These are phyloP conservation scores for Bos javanicus DNA, from an alignment of 2,113 vertebrate genomes.

Conservation along the genomic window DNA sequence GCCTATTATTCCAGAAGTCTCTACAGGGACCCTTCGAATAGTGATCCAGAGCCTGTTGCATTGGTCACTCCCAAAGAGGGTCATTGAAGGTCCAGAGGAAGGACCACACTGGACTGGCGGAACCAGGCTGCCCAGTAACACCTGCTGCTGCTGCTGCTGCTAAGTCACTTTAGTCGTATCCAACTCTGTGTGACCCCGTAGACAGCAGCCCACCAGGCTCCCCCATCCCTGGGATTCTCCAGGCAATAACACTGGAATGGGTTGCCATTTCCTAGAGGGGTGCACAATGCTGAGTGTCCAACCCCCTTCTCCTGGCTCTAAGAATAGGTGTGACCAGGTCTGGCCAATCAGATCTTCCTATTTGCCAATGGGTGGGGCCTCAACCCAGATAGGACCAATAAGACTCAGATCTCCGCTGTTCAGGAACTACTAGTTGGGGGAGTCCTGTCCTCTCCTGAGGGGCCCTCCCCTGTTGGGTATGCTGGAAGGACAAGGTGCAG, in stretches of 20 bases:
- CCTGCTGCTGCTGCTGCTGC: too few species aligned
- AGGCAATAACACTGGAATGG: too few species aligned
- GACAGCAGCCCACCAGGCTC: too few species aligned
- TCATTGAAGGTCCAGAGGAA: accelerated
- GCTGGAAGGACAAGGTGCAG: not conserved
- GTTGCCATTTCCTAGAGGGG: not conserved
- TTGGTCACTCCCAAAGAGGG: not conserved
- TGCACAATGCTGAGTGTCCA: not conserved
- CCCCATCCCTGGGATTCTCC: too few species aligned
- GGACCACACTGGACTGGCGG: not conserved
- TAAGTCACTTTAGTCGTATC: too few species aligned
- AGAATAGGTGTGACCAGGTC: not conserved
- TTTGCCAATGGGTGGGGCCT: not conserved
- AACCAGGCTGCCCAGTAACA: not conserved
- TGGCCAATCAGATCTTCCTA: not conserved
- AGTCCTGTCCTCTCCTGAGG: too few species aligned
- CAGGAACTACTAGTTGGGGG: not conserved
- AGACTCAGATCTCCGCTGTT: too few species aligned
- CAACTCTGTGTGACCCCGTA: too few species aligned
- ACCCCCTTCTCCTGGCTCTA: not conserved
- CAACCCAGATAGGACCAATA: not conserved
- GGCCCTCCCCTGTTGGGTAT: not conserved
- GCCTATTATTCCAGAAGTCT: not conserved
- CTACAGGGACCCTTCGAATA: not conserved
- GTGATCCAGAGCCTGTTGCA: not conserved